Evolutionary conservation across 2,888 invertebrate genomes (phyloP).

Genomic region (Digitonthophagus gazella): DNA sequence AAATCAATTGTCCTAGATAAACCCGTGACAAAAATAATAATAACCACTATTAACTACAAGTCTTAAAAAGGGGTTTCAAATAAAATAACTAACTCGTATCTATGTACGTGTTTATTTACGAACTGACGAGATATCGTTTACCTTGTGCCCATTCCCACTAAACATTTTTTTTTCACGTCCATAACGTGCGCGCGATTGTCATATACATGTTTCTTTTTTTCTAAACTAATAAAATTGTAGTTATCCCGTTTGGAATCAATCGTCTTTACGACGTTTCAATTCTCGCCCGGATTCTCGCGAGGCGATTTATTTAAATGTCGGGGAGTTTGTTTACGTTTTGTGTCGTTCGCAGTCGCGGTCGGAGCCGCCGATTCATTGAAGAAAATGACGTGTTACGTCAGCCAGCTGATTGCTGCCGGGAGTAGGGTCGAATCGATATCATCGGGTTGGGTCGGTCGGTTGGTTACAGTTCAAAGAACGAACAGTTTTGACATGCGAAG

Average conservation of each 20-base stretch:
- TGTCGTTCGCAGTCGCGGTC: neutral
- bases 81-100: too few relatives aligned
- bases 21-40: too few relatives aligned
- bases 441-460: neutral
- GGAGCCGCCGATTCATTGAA: neutral
- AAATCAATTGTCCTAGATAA: too few relatives aligned
- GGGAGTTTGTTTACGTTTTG: neutral
- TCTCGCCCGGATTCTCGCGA: too few relatives aligned
- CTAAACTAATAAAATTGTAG: too few relatives aligned
- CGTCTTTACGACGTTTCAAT: neutral
- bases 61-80: neutral
- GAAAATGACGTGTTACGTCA: neutral
- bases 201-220: too few relatives aligned
- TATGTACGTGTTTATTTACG: neutral
- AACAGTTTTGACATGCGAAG: neutral
- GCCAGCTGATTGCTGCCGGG: neutral
- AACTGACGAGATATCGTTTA: neutral
- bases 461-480: neutral
- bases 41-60: too few relatives aligned
- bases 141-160: neutral
- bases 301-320: too few relatives aligned
- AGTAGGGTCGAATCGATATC: neutral
- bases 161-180: neutral
- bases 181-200: too few relatives aligned
- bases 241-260: neutral